These are phyloP conservation scores for Notarius lentiginosus DNA, from an alignment of 2,113 vertebrate genomes.

Conservation along the genomic window DNA sequence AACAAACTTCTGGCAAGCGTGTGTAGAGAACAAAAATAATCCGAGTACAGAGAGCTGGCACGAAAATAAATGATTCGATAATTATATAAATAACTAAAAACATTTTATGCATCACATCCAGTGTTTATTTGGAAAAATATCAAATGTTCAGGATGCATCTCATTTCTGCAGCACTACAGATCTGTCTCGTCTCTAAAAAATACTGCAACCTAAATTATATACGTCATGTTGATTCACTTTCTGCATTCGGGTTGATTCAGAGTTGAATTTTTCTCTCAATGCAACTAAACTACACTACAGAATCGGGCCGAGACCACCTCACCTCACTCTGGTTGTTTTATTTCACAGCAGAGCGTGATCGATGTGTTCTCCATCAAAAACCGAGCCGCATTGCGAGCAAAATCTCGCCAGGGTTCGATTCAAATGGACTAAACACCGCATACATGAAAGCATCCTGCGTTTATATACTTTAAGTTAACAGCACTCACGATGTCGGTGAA, in stretches of 20 bases:
- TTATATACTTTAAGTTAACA: neutral
- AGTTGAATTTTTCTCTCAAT: neutral
- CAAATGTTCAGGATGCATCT: neutral
- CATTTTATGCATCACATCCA: neutral
- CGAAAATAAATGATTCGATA: neutral
- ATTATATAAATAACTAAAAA: neutral
- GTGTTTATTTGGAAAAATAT: neutral
- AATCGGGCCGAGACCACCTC: neutral
- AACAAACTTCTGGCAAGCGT: too few species aligned
- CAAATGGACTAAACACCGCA: neutral
- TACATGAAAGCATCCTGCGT: neutral
- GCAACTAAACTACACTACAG: neutral
- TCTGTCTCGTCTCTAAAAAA: neutral
- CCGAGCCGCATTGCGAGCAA: neutral
- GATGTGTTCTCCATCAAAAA: neutral
- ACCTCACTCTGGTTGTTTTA: neutral
- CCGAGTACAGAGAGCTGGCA: neutral
- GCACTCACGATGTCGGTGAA: slow-evolving; percentile 90
- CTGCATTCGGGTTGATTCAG: neutral
- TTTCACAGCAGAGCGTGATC: neutral
- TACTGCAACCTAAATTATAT: neutral
- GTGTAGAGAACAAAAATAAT: too few species aligned
- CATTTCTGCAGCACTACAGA: neutral
- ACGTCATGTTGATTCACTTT: neutral
- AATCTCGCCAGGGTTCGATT: neutral